Evolutionary conservation across 2,113 vertebrate species (phyloP), one percentile per base, ranked within the genome.

Genomic region (Triplophysa rosa): DNA sequence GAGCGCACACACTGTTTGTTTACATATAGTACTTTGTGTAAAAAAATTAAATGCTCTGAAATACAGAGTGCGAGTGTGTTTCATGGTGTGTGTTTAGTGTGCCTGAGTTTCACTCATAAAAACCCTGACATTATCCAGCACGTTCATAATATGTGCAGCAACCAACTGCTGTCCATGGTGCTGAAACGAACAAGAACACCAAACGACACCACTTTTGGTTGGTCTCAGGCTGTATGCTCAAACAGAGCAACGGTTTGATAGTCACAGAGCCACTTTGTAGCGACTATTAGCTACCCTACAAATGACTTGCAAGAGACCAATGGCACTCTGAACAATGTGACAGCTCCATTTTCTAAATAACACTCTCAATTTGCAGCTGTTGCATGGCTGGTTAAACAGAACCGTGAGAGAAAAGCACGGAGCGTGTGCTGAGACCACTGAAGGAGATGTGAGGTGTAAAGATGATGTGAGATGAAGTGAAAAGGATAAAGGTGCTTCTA

Each of bases 311-410:
- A 37, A 49, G 42, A 40, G 26, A 24, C 29, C 67, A 54, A 61
- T 4, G 8, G 61, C 21, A 45, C 61, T 54, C 42, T 66, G 78
- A 80, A 56, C 10, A 0, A 72, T 33, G 21, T 26, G 61, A 80
- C 8, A 6, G 17, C 42, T 42, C 63, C 67, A 37, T 37, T 37
- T 37, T 37, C 33, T 29, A 79, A 71, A 79, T 72, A 80, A 80
- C 23, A 56, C 21, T 70, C 67, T 70, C 67, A 71, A 79, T 80
- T 72, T 80, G 59, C 77, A 72, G 78, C 78, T 14, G 14, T 64
- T 42, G 68, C 78, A 80, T 40, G 78, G 68, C 59, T 72, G 78
- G 68, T 72, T 72, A 66, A 67, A 74, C 79, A 80, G 63, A 14
- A 29, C 23, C 11, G 49, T 2, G 63, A n/a, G 54, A 26, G 6